Conservation (phyloP, 2,888 invertebrate species). For the Augiades crinisus region DNA sequence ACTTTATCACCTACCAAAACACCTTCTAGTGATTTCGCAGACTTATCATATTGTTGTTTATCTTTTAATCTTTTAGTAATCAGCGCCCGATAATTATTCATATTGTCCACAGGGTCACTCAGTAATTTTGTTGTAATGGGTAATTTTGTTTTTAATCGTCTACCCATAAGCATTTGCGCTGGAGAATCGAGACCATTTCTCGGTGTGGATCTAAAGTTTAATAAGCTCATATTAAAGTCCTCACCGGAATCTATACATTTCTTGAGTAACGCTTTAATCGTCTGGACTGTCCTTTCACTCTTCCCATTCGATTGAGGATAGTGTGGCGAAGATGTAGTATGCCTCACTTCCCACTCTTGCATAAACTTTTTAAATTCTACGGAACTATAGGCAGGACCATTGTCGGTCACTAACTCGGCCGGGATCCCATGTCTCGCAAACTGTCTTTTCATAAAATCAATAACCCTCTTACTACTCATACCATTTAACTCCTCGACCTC, state of each 20-base stretch:
- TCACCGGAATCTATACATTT: conserved; percentile 17
- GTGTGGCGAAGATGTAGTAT: conserved; percentile 23
- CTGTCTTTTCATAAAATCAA: conserved; percentile 18
- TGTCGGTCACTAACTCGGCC: conserved; percentile 23
- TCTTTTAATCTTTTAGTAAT: neutral
- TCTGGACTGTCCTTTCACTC: conserved; percentile 14
- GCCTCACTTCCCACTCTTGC: conserved; percentile 18
- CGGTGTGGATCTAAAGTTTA: conserved; percentile 24
- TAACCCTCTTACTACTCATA: conserved; percentile 13
- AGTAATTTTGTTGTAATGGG: conserved; percentile 5
- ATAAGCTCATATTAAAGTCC: conserved; percentile 12
- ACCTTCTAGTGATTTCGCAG: neutral
- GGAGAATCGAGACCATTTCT: conserved; percentile 23
- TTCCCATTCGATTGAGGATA: conserved; percentile 22
- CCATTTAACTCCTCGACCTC: conserved; percentile 20
- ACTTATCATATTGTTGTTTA: conserved; percentile 5
- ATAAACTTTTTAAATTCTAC: conserved; percentile 25
- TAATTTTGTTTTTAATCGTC: conserved; percentile 9
- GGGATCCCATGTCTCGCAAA: conserved; percentile 28
- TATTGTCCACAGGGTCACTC: conserved; percentile 12
- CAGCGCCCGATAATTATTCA: conserved; percentile 12
- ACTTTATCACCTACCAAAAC: neutral
- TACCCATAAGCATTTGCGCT: conserved; percentile 21
- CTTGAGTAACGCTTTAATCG: conserved; percentile 20
- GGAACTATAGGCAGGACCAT: conserved; percentile 25